Conservation (phyloP, 2,797 vertebrate genomes). For the Pseudochaenichthys georgianus region DNA sequence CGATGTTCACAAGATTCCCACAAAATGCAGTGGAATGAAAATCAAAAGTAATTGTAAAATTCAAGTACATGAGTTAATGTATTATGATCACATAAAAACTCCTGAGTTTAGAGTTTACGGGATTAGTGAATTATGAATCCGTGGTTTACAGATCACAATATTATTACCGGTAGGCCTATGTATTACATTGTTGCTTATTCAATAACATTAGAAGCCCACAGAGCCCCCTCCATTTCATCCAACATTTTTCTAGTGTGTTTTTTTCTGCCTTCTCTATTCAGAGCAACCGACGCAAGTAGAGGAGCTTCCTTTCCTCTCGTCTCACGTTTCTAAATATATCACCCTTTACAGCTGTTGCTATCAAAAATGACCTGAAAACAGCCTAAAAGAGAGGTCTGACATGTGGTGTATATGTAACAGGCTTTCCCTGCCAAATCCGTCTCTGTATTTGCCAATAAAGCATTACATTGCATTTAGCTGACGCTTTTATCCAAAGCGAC, state of each 20-base stretch:
- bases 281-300: conserved; percentile 26
- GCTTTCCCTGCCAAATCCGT: conserved; percentile 65
- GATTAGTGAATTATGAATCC: conserved; percentile 34
- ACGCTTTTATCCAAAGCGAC: too few relatives aligned
- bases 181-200: conserved; percentile 26
- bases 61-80: background rate
- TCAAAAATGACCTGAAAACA: conserved; percentile 76
- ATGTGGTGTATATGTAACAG: conserved; percentile 63
- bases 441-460: conserved; percentile 65
- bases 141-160: conserved; percentile 24
- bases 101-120: conserved; percentile 16
- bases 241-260: background rate
- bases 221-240: conserved; percentile 23
- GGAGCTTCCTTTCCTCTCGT: conserved; percentile 49
- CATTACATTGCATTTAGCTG: background rate
- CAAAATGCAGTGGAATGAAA: background rate
- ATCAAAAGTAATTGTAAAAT: too few relatives aligned
- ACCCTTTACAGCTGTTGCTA: conserved; percentile 68
- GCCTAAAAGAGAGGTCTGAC: conserved; percentile 59
- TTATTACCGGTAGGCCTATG: conserved; percentile 7
- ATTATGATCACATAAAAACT: background rate
- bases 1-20: too few relatives aligned
- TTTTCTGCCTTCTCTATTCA: conserved; percentile 29
- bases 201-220: conserved; percentile 23
- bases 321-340: conserved; percentile 74